phyloP scores from a whole-genome alignment of 2,113 vertebrate genomes.

The Pollimyrus isidori region DNA sequence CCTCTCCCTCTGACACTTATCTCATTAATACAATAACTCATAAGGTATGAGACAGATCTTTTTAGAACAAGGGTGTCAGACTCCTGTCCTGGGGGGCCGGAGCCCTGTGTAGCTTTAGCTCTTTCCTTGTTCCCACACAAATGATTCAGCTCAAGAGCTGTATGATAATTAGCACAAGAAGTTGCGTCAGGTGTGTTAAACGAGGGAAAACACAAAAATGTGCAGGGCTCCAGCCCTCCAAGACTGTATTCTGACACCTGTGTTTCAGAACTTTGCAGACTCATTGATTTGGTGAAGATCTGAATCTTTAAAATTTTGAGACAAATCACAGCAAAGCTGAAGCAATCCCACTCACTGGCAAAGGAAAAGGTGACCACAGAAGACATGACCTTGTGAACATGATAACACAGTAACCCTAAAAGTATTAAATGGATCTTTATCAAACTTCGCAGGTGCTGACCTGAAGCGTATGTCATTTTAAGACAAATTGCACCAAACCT shows the following conservation, averaged over 20 bases:
- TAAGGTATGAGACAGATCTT: background rate
- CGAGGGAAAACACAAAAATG: no score
- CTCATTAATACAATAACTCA: background rate
- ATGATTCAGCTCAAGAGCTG: no score
- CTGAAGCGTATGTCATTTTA: background rate
- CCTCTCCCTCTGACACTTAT: background rate
- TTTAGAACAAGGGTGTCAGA: background rate
- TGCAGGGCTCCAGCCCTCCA: no score
- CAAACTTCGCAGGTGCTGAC: background rate
- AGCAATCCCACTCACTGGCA: background rate
- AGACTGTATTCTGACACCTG: no score
- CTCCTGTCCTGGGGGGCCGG: no score
- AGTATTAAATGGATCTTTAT: background rate
- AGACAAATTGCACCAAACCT: background rate
- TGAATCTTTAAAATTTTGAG: no score
- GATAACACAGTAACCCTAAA: background rate
- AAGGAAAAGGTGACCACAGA: background rate
- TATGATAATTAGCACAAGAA: no score
- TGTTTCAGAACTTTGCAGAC: background rate
- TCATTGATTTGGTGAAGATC: background rate
- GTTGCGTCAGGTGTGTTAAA: no score
- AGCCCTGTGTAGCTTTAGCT: no score
- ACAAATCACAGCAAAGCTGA: background rate
- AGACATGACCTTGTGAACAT: background rate
- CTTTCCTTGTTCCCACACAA: no score